Evolutionary conservation across 37 sponge, comb jelly and placozoan genomes (phyloP).

Genomic region (Corticium candelabrum): DNA sequence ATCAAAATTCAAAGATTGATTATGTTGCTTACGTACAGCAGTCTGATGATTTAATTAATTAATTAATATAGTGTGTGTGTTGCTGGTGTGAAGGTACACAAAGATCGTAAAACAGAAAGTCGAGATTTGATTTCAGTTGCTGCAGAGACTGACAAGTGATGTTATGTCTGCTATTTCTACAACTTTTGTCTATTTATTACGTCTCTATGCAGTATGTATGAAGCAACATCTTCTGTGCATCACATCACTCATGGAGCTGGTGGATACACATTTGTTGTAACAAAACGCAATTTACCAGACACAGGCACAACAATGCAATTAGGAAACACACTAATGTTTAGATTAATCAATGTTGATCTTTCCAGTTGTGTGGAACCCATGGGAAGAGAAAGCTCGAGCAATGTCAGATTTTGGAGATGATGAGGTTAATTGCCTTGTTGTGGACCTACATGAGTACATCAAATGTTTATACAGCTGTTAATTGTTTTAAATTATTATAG

Average conservation of each 20-base stretch:
- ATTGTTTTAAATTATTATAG: conserved; percentile 16
- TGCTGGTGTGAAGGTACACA: neutral
- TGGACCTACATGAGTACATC: neutral
- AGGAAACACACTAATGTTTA: neutral
- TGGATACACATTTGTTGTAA: conserved; percentile 39
- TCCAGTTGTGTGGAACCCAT: conserved; percentile 93
- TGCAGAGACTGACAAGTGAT: conserved; percentile 13
- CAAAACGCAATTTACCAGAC: conserved; percentile 72
- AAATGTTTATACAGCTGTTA: neutral
- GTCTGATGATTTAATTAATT: no score
- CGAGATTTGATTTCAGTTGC: conserved; percentile 1
- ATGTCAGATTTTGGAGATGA: conserved; percentile 93
- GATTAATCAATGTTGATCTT: no score
- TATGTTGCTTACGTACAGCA: no score
- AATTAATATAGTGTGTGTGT: no score
- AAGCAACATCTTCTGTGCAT: conserved; percentile 40
- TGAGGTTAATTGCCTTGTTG: conserved; percentile 61
- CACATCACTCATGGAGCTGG: conserved; percentile 62
- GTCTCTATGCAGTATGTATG: conserved; percentile 45
- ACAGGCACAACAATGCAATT: conserved; percentile 47
- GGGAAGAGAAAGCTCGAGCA: conserved; percentile 79
- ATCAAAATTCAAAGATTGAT: no score
- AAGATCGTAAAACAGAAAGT: neutral
- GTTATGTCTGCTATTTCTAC: conserved; percentile 1
- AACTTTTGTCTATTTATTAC: no score